Evolutionary conservation across 2,888 invertebrate genomes (phyloP).

Genomic region (Brenthis hecate): DNA sequence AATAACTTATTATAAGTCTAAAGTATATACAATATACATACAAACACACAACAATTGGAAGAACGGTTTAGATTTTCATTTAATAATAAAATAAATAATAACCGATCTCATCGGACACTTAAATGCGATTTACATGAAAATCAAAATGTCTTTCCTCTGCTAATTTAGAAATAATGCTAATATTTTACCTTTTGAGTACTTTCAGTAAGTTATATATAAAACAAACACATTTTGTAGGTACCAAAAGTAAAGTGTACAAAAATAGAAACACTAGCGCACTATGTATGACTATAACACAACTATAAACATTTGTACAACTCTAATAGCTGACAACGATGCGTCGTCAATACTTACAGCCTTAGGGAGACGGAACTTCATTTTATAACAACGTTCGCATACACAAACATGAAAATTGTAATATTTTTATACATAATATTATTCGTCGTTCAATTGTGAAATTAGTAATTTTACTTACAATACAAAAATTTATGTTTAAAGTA

Average conservation of each 20-base stretch:
- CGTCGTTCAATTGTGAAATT: too few species aligned
- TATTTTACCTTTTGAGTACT: too few species aligned
- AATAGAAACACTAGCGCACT: conserved; percentile 35
- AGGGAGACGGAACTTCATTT: conserved; percentile 25
- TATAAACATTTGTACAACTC: conserved; percentile 19
- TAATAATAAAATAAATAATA: background rate
- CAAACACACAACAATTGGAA: conserved; percentile 23
- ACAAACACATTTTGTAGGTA: conserved; percentile 24
- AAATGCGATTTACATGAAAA: too few species aligned
- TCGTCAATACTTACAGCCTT: conserved; percentile 28
- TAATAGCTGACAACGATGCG: conserved; percentile 18
- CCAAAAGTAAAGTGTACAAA: conserved; percentile 28
- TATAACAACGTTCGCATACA: conserved; percentile 20
- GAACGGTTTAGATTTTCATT: conserved; percentile 15
- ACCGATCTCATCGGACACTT: background rate
- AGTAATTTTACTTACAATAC: too few species aligned
- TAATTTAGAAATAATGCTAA: too few species aligned
- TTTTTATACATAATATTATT: background rate
- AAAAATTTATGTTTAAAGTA: too few species aligned
- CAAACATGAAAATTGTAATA: background rate
- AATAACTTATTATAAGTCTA: too few species aligned
- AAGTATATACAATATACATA: conserved; percentile 6
- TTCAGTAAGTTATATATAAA: background rate
- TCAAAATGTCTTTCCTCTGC: too few species aligned
- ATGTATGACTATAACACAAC: conserved; percentile 23